Percentiles rank a stretch among this genome's conserved stretches.
phyloP scores from a whole-genome alignment of 2,797 vertebrate species.

The Micromesistius poutassou region DNA sequence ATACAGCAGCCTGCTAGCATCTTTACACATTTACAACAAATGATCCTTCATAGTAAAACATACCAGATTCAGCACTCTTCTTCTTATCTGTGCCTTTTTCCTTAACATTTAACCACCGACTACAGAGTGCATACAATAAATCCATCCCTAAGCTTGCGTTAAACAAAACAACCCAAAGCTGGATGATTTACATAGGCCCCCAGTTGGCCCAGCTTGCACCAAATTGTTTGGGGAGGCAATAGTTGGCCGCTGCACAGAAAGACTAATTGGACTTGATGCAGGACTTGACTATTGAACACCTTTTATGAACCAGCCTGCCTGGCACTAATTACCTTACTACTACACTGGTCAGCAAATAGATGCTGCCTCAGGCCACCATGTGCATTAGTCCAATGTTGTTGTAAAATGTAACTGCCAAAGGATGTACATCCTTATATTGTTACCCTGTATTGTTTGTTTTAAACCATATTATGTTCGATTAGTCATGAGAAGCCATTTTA shows the following conservation, averaged over 20 bases:
- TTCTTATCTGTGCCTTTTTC: not conserved
- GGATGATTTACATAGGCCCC: not conserved
- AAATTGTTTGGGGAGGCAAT: not conserved
- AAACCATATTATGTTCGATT: too few relatives aligned
- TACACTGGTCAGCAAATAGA: not conserved
- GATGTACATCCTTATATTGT: not conserved
- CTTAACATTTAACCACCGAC: not conserved
- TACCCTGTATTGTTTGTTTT: not conserved
- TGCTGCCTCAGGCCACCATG: not conserved
- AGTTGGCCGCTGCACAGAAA: not conserved
- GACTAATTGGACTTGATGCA: not conserved
- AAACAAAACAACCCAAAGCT: conserved; percentile 32
- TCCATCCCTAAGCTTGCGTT: not conserved
- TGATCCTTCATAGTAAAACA: not conserved
- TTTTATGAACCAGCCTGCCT: not conserved
- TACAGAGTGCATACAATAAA: not conserved
- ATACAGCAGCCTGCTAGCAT: not conserved
- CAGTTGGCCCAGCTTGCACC: not conserved
- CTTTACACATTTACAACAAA: not conserved
- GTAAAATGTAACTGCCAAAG: not conserved
- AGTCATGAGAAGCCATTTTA: too few relatives aligned
- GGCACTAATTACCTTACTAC: not conserved
- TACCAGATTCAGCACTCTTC: not conserved
- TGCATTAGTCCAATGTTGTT: not conserved
- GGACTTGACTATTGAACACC: not conserved